Percentiles rank a stretch among this genome's conserved stretches.
These are phyloP conservation scores for Mormyrus proboscirostris DNA, from an alignment of 2,797 vertebrate genomes.

Conservation along the genomic window DNA sequence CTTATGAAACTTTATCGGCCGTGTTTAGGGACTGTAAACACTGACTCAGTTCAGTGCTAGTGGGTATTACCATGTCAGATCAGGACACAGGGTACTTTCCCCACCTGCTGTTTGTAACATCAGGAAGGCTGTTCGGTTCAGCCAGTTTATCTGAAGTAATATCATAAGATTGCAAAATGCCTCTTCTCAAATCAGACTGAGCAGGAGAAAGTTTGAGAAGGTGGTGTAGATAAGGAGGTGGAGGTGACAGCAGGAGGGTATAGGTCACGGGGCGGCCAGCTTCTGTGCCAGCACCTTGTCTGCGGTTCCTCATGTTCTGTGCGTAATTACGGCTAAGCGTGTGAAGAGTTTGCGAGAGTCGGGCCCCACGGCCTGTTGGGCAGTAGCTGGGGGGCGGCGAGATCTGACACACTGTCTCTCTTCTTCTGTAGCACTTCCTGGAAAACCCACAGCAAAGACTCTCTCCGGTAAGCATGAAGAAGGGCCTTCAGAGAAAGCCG, in stretches of 20 bases:
- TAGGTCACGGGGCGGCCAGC: not conserved
- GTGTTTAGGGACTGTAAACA: not conserved
- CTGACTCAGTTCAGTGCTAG: not conserved
- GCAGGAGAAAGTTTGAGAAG: not conserved
- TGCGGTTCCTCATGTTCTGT: not conserved
- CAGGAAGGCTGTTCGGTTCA: not conserved
- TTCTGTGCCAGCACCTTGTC: not conserved
- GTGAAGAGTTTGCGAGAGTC: not conserved
- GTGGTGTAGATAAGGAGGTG: not conserved
- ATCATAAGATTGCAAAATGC: not conserved
- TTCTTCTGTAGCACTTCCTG: conserved; percentile 1
- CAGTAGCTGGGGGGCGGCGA: not conserved
- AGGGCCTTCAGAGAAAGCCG: not conserved
- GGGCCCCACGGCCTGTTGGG: not conserved
- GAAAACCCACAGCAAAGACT: not conserved
- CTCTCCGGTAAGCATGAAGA: conserved; percentile 17
- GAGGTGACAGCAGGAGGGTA: not conserved
- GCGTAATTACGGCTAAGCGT: not conserved
- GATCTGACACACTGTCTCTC: not conserved
- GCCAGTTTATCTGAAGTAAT: not conserved
- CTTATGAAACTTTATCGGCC: not conserved
- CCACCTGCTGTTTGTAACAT: not conserved
- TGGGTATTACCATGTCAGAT: not conserved
- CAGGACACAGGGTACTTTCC: not conserved
- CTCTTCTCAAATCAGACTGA: not conserved